Evolutionary conservation across 1,140 invertebrate genomes (phyloP), one percentile per base, ranked within the genome.

Genomic region (Brachionus manjavacas): DNA sequence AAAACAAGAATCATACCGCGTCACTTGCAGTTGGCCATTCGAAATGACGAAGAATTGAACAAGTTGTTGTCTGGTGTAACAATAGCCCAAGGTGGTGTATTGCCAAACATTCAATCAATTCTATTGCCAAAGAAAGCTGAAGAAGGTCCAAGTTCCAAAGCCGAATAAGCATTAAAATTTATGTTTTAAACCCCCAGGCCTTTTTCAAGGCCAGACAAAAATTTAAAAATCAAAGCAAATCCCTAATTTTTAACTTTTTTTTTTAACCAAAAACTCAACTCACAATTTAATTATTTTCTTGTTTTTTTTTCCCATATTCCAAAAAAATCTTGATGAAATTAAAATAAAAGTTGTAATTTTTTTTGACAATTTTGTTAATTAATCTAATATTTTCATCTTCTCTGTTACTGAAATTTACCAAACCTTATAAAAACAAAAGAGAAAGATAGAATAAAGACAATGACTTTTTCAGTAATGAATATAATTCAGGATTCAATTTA

Each of bases 11-110:
- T 88, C 46, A 87, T 88, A 68, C 88, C 88, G 6, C 85, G 88
- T 31, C 88, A 89, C 85, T 85, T 89, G 14, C 88, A 88, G 85
- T 84, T 89, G 66, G 88, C 88, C 70, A 88, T 89, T 79, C 84
- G 89, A 31, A 89, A 89, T 83, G 89, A 89, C 85, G 89, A 89
- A 83, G 88, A 89, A 83, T 86, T 89, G 84, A 89, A 89, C 86
- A 88, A 88, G 74, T 85, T 89, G 14, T 81, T 89, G 25, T 86
- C 87, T 52, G 88, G 88, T 46, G 88, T 89, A 0, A 89, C 88
- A n/a, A 89, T 89, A 46, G 87, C 88, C 12, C 88, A 89, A 84
- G 88, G 88, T 66, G 89, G 88, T 86, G 89, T 89, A 3, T 85
- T 89, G 76, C 89, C 88, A 12, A 89, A 89, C 85, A 89, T 89